Evolutionary conservation across 64 coral and sea anemone genomes (phyloP), one percentile per base, ranked within the genome.

Genomic region (Montipora cactus): DNA sequence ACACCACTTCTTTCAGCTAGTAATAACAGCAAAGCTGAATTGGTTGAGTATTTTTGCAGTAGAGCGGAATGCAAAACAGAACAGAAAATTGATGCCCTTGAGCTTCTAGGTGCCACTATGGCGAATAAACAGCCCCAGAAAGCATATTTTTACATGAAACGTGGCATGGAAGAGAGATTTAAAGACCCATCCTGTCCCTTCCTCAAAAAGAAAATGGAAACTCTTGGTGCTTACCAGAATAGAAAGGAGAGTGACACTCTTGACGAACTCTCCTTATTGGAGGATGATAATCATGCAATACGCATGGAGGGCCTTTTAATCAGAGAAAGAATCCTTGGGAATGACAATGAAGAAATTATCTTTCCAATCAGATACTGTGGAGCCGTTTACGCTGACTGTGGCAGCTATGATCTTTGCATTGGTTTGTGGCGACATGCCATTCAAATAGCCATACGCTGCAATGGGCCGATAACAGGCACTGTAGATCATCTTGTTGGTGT

Each of bases 81-180:
- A 85, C 79, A 95, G 18, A 21, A 37, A 23, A 81, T 95, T 49
- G 76, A 80, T 20, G 74, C 73, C 50, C 86, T 95, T 52, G 94
- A 95, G 37, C 83, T 95, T 47, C 76, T 95, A 7, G 94, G 94
- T n/a, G 94, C 94, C 5, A 92, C 94, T 28, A 73, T 95, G 88
- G 94, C 89, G 49, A 92, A 92, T 49, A 89, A 95, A 25, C 81
- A 83, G 22, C 76, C 80, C 5, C 77, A 88, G 84, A 80, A 88
- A 67, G 81, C 83, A 25, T 70, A 87, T 81, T 5, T 25, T 9
- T 95, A 61, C 44, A 80, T 95, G 83, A 76, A 59, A 49, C 59
- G 67, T 81, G 94, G 89, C 7, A 92, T 95, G 89, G 9, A 51
- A 20, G 59, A 74, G 13, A 49, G 94, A 7, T 81, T 75, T 25